Conservation (phyloP, 2,888 invertebrate species). For the Adelphocoris suturalis region DNA sequence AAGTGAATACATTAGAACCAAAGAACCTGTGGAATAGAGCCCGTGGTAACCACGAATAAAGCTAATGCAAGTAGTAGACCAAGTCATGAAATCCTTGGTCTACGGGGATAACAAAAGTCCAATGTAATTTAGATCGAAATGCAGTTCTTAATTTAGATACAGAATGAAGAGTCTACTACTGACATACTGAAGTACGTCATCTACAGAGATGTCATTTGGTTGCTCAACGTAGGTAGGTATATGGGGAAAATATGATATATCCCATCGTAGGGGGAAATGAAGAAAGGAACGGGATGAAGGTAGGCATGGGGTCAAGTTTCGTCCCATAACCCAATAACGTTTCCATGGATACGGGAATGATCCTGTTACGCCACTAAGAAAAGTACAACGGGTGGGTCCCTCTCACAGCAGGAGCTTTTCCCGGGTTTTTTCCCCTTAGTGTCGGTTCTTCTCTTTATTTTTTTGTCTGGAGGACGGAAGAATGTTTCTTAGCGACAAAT, state of each 20-base stretch:
- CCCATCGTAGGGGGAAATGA: background rate
- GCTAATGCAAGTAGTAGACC: too few relatives aligned
- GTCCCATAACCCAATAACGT: conserved; percentile 65
- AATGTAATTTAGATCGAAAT: too few relatives aligned
- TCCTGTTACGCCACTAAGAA: conserved; percentile 56
- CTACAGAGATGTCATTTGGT: too few relatives aligned
- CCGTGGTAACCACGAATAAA: too few relatives aligned
- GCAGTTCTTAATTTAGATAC: too few relatives aligned
- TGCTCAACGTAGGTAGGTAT: too few relatives aligned
- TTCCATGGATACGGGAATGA: conserved; percentile 68
- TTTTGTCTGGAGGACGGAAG: conserved; percentile 13
- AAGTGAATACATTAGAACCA: too few relatives aligned
- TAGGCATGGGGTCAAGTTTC: conserved; percentile 61
- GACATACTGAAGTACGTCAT: too few relatives aligned
- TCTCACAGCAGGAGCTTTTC: background rate
- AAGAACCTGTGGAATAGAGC: too few relatives aligned
- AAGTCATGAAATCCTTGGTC: too few relatives aligned
- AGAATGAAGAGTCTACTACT: too few relatives aligned
- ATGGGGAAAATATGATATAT: conserved; percentile 7
- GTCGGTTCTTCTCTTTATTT: conserved; percentile 44
- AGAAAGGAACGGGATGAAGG: conserved; percentile 11
- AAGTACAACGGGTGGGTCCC: conserved; percentile 29
- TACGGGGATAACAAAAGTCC: too few relatives aligned
- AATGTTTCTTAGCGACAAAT: conserved; percentile 49
- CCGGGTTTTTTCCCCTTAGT: background rate